Evolutionary conservation across 2,113 vertebrate genomes (phyloP).

Genomic region (Micronisus gabar): DNA sequence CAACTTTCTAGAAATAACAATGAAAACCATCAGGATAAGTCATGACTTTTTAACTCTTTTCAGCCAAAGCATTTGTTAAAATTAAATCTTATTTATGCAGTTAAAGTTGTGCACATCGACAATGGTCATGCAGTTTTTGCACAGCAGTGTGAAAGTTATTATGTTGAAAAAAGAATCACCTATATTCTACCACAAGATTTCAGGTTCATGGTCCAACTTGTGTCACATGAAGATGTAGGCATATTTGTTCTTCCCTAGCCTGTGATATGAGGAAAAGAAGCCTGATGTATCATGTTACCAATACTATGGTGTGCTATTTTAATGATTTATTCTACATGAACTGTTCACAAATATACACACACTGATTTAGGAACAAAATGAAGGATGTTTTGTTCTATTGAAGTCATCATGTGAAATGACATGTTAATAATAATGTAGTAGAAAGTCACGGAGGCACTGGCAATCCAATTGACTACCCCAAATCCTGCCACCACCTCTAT

Average conservation of each 20-base stretch:
- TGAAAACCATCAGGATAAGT: not conserved
- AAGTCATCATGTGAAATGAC: not conserved
- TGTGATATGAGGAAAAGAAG: not conserved
- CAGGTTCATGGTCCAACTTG: no score
- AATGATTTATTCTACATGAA: not conserved
- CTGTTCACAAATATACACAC: not conserved
- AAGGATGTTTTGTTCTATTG: not conserved
- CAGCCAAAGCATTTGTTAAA: not conserved
- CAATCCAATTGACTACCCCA: not conserved
- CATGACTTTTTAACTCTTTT: not conserved
- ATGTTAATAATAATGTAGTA: not conserved
- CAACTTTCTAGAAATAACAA: not conserved
- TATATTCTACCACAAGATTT: not conserved
- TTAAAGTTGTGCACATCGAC: not conserved
- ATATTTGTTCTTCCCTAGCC: not conserved
- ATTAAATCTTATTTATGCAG: not conserved
- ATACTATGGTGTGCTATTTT: not conserved
- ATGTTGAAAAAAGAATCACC: not conserved
- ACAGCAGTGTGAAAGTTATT: not conserved
- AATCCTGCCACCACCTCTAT: not conserved
- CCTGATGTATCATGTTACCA: not conserved
- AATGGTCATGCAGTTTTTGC: not conserved
- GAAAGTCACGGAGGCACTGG: rapidly evolving
- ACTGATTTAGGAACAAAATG: not conserved
- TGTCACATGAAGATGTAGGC: not conserved